Evolutionary conservation across 2,797 vertebrate genomes (phyloP).

Genomic region (Cottoperca gobio): DNA sequence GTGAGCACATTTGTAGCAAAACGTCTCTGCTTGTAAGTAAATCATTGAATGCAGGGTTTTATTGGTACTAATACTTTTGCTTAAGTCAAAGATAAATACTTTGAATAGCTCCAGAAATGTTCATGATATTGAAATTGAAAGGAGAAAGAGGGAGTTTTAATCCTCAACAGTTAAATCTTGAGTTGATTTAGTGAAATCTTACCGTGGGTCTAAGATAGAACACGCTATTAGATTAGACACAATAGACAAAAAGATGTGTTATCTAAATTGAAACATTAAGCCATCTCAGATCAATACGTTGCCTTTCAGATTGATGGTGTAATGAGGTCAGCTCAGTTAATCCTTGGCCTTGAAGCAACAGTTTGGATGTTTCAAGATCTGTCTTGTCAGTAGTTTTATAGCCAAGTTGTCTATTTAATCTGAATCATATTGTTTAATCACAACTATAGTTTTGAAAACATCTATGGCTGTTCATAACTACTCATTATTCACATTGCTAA

Average conservation of each 20-base stretch:
- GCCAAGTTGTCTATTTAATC: background rate
- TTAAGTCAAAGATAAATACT: background rate
- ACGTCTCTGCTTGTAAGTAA: background rate
- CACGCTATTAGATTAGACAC: background rate
- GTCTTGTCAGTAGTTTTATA: background rate
- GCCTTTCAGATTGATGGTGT: background rate
- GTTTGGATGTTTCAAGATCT: background rate
- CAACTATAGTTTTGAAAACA: background rate
- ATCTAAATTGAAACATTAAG: background rate
- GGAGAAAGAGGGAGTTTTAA: background rate
- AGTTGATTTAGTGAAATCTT: no score
- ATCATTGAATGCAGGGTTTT: background rate
- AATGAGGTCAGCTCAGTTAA: background rate
- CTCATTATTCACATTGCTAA: background rate
- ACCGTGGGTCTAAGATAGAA: background rate
- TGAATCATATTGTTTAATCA: conserved; percentile 1
- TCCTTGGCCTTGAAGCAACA: background rate
- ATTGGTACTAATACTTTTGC: background rate
- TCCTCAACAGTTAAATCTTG: background rate
- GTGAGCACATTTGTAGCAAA: no score
- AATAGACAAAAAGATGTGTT: background rate
- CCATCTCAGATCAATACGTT: background rate
- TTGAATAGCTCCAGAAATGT: background rate
- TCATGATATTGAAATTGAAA: background rate
- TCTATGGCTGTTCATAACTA: background rate